These are phyloP conservation scores for Drosophila nigromelanica DNA, from an alignment of 1,140 invertebrate genomes.

Conservation along the genomic window DNA sequence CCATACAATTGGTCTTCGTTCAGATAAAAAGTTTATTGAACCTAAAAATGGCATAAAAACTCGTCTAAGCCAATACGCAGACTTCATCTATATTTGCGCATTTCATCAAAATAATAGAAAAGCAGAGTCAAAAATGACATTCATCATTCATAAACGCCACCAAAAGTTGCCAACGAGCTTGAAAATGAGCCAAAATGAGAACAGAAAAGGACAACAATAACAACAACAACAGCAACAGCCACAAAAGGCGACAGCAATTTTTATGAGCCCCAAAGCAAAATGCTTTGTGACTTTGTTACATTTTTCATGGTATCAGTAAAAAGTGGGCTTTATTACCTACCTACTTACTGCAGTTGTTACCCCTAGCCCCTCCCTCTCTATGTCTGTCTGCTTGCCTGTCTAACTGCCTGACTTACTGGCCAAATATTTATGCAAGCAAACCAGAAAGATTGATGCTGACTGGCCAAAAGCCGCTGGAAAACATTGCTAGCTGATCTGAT, in stretches of 20 bases:
- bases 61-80: conserved; percentile 44
- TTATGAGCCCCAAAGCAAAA: conserved; percentile 68
- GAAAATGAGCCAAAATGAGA: conserved; percentile 31
- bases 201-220: conserved; percentile 11
- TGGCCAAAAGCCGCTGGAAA: conserved; percentile 58
- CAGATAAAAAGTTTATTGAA: conserved; percentile 56
- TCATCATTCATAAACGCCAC: conserved; percentile 73
- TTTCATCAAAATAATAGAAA: conserved; percentile 64
- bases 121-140: conserved; percentile 70
- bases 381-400: conserved; percentile 23
- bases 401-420: conserved; percentile 39
- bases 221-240: conserved; percentile 28
- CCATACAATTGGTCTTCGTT: conserved; percentile 10
- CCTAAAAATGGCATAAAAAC: conserved; percentile 34
- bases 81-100: conserved; percentile 42
- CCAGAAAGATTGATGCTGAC: conserved; percentile 74
- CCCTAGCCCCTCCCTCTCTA: not conserved
- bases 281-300: conserved; percentile 80
- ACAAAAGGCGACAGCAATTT: conserved; percentile 55
- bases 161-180: conserved; percentile 50
- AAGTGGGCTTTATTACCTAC: conserved; percentile 76
- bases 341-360: conserved; percentile 61
- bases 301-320: conserved; percentile 78
- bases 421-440: conserved; percentile 74
- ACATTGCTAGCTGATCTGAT: conserved; percentile 59